A percentile compares a stretch with the other conserved stretches of the same genome.
phyloP scores from a whole-genome alignment of 2,888 invertebrate species.

The Acutogordius australiensis region DNA sequence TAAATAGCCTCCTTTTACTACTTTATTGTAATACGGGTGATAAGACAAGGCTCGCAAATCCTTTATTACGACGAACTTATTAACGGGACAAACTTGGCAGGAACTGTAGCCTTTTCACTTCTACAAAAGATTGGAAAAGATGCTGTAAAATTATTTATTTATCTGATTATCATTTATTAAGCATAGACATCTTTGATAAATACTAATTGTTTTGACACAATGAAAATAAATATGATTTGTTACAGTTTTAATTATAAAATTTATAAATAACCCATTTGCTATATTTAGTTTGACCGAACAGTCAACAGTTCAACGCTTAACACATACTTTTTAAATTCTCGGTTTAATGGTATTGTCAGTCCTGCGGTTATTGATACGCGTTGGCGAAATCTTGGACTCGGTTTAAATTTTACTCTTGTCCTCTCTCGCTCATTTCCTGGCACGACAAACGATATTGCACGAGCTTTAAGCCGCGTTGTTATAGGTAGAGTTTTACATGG shows the following conservation, averaged over 20 bases:
- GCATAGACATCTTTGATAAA: too few relatives aligned
- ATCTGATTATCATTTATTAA: too few relatives aligned
- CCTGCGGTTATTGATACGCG: not conserved
- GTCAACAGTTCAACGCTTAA: not conserved
- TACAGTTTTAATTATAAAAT: too few relatives aligned
- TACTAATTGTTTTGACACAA: too few relatives aligned
- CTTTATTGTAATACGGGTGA: not conserved
- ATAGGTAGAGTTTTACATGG: too few relatives aligned
- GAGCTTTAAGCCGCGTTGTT: not conserved
- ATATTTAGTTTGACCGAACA: not conserved
- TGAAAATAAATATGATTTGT: too few relatives aligned
- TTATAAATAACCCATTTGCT: too few relatives aligned
- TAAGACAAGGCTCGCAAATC: not conserved
- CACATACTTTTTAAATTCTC: not conserved
- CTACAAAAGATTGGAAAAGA: too few relatives aligned
- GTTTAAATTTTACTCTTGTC: constrained; percentile 2
- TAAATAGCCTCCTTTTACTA: constrained; percentile 4
- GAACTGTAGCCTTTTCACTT: too few relatives aligned
- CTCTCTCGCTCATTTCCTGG: not conserved
- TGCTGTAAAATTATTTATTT: too few relatives aligned
- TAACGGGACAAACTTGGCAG: too few relatives aligned
- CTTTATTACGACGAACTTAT: not conserved
- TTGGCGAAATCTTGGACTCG: not conserved
- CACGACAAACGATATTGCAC: not conserved
- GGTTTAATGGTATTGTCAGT: not conserved